phyloP scores from a whole-genome alignment of 2,113 vertebrate species.

The Labrus mixtus region DNA sequence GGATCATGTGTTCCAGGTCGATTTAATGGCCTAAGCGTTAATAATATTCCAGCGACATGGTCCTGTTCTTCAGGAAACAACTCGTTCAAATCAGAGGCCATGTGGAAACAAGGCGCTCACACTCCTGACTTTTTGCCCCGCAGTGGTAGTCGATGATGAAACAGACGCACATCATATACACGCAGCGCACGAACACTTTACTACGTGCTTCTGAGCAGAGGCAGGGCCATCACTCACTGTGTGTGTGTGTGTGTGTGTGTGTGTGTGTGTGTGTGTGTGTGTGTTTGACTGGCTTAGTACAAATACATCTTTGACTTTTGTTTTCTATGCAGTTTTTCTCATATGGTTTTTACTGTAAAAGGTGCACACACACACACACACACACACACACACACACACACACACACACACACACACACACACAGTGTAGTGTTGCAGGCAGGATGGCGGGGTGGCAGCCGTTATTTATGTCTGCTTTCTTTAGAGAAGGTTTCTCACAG shows the following conservation, averaged over 20 bases:
- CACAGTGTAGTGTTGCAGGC: constrained; percentile 27
- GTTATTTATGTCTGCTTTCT: constrained; percentile 83
- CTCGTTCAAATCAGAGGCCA: not conserved
- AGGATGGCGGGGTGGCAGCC: constrained; percentile 65
- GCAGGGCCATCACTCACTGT: constrained; percentile 32
- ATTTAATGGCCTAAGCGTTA: constrained; percentile 32
- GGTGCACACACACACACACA: constrained; percentile 1
- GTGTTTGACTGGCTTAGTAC: constrained; percentile 8
- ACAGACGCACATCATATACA: constrained; percentile 37
- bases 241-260: not conserved
- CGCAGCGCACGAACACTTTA: constrained; percentile 21
- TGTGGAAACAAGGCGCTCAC: constrained; percentile 29
- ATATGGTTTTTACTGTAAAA: constrained; percentile 51
- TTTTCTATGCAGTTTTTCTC: constrained; percentile 68
- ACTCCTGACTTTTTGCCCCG: constrained; percentile 12
- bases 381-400: constrained; percentile 43
- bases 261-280: constrained; percentile 12
- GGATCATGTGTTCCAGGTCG: constrained; percentile 24
- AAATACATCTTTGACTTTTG: constrained; percentile 56
- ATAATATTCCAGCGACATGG: not conserved
- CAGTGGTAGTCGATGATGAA: constrained; percentile 17
- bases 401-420: constrained; percentile 53
- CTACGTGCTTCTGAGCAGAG: constrained; percentile 39
- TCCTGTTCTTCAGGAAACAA: constrained; percentile 6
- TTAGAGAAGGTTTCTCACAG: constrained; percentile 82